Percentiles rank a stretch among this genome's conserved stretches.
phyloP scores from a whole-genome alignment of 2,797 vertebrate species.

The Labroides dimidiatus region DNA sequence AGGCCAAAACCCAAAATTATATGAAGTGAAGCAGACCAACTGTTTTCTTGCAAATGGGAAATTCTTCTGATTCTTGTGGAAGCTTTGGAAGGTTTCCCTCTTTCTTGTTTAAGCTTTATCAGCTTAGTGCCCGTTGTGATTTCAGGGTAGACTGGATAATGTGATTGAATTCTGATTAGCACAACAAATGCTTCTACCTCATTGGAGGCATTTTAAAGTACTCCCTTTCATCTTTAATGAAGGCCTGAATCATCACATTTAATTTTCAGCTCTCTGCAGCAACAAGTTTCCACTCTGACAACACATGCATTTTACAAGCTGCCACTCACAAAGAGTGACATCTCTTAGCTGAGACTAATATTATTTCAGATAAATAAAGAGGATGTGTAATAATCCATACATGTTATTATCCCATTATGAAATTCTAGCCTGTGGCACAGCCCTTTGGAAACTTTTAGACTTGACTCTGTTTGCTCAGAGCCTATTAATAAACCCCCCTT shows the following conservation, averaged over 20 bases:
- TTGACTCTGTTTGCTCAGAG: slow-evolving; percentile 80
- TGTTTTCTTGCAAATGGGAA: slow-evolving; percentile 82
- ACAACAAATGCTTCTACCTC: slow-evolving; percentile 66
- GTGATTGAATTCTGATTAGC: slow-evolving; percentile 77
- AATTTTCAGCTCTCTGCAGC: slow-evolving; percentile 19
- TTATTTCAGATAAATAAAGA: slow-evolving; percentile 81
- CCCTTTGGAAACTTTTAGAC: slow-evolving; percentile 82
- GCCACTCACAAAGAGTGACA: slow-evolving; percentile 77
- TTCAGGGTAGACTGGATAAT: slow-evolving; percentile 68
- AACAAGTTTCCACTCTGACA: slow-evolving; percentile 51
- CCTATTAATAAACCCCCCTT: slow-evolving; percentile 81
- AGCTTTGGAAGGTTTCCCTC: slow-evolving; percentile 83
- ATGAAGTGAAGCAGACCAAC: slow-evolving; percentile 89
- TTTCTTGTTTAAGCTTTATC: slow-evolving; percentile 83
- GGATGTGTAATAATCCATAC: slow-evolving; percentile 77
- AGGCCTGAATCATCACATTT: slow-evolving; percentile 36
- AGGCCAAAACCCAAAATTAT: slow-evolving; percentile 88
- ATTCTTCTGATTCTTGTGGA: slow-evolving; percentile 89
- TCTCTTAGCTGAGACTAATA: slow-evolving; percentile 62
- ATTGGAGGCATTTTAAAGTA: slow-evolving; percentile 57
- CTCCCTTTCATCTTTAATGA: slow-evolving; percentile 45
- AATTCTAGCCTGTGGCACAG: slow-evolving; percentile 75
- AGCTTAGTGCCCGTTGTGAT: slow-evolving; percentile 79
- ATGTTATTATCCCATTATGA: slow-evolving; percentile 83
- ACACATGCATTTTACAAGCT: slow-evolving; percentile 42